phyloP scores from a whole-genome alignment of 1,140 invertebrate species.

The Sinonovacula constricta region DNA sequence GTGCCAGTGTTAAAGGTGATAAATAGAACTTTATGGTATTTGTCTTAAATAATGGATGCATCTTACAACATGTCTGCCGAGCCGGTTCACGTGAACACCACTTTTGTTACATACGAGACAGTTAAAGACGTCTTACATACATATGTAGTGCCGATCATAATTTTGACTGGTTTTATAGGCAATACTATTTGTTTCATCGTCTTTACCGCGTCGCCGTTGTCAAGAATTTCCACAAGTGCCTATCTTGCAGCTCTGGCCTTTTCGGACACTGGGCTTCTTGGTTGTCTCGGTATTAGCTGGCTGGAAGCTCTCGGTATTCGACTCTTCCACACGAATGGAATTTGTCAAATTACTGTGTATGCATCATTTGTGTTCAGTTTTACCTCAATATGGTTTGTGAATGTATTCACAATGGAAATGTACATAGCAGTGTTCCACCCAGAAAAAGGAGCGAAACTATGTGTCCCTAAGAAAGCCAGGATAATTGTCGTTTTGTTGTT shows the following conservation, averaged over 20 bases:
- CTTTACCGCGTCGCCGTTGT: slow-evolving; percentile 81
- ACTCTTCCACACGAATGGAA: slow-evolving; percentile 66
- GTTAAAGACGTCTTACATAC: slow-evolving; percentile 33
- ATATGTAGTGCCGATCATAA: slow-evolving; percentile 82
- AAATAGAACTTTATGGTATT: too few species aligned
- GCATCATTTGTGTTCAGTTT: slow-evolving; percentile 75
- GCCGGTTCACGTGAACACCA: too few species aligned
- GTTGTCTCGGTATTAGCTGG: slow-evolving; percentile 81
- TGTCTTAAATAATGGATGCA: too few species aligned
- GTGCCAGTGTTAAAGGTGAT: too few species aligned
- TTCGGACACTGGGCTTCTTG: slow-evolving; percentile 81
- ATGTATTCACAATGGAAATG: slow-evolving; percentile 77
- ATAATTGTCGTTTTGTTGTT: slow-evolving; percentile 55
- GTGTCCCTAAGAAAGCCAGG: slow-evolving; percentile 59
- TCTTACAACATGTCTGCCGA: too few species aligned
- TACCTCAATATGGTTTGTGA: slow-evolving; percentile 77
- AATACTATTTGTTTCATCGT: slow-evolving; percentile 82
- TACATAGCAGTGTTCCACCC: slow-evolving; percentile 75
- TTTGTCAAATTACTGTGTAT: slow-evolving; percentile 74
- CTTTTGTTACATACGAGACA: not conserved
- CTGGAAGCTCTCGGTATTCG: slow-evolving; percentile 79
- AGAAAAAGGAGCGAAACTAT: slow-evolving; percentile 66
- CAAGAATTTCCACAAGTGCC: slow-evolving; percentile 82
- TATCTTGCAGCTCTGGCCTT: slow-evolving; percentile 82
- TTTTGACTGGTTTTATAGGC: slow-evolving; percentile 80